Percentiles rank a stretch among this genome's conserved stretches.
phyloP scores from a whole-genome alignment of 2,113 vertebrate genomes.

The Myotis lucifugus region DNA sequence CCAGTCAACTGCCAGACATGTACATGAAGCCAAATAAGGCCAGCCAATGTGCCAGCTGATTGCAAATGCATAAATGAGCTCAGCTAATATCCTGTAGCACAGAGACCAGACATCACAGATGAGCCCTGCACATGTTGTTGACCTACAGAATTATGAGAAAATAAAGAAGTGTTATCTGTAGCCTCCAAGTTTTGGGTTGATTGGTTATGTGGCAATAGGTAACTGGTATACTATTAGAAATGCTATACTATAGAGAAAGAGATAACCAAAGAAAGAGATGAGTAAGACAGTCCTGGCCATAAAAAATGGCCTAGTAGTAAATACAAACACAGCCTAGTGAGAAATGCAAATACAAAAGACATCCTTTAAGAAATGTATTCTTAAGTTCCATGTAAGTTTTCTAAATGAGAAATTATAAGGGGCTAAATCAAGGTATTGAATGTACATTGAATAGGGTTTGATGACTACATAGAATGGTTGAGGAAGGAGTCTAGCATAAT shows the following conservation, averaged over 20 bases:
- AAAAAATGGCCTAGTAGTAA: neutral
- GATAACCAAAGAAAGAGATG: neutral
- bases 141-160: neutral
- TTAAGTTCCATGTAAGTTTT: neutral
- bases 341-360: neutral
- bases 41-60: constrained; percentile 4
- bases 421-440: neutral
- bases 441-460: neutral
- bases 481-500: neutral
- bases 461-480: neutral
- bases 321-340: neutral
- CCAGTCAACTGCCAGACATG: constrained; percentile 1
- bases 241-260: neutral
- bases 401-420: neutral
- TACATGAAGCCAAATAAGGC: neutral
- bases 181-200: neutral
- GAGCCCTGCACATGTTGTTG: neutral
- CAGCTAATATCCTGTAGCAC: fast-evolving
- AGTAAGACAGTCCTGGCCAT: neutral
- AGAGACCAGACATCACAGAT: neutral
- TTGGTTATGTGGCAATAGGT: neutral
- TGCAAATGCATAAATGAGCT: neutral
- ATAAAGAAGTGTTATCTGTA: neutral
- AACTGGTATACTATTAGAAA: neutral
- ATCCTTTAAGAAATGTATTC: neutral